These are phyloP conservation scores for Cirrhinus mrigala DNA, from an alignment of 2,797 vertebrate genomes.

Conservation along the genomic window DNA sequence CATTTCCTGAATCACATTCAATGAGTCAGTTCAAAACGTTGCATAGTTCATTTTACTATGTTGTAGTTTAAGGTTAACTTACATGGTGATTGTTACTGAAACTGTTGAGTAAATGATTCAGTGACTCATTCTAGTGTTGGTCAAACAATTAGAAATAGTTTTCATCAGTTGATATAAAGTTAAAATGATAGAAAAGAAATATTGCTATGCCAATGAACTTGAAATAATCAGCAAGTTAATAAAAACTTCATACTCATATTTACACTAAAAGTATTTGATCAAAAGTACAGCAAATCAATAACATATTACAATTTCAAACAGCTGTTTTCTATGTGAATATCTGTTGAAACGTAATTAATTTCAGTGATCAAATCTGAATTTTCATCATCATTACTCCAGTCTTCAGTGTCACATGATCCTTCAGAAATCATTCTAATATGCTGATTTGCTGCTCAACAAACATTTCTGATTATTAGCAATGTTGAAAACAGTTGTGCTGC, in stretches of 20 bases:
- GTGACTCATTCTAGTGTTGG: background rate
- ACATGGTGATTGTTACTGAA: background rate
- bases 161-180: background rate
- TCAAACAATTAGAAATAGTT: too few species aligned
- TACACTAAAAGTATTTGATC: too few species aligned
- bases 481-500: too few species aligned
- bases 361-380: background rate
- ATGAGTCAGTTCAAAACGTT: background rate
- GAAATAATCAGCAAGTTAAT: too few species aligned
- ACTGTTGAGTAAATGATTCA: background rate
- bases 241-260: too few species aligned
- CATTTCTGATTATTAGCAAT: background rate
- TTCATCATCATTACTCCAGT: background rate
- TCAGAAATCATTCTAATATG: background rate
- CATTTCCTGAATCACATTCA: background rate
- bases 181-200: too few species aligned
- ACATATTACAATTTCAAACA: rapidly evolving
- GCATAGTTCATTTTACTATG: background rate
- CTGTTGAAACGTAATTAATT: background rate
- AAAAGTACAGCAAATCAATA: too few species aligned
- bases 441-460: background rate
- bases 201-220: too few species aligned
- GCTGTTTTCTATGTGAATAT: background rate
- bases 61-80: background rate
- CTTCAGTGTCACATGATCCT: background rate